Conservation (phyloP, 92 coral and sea anemone species). For the Palythoa grandis region DNA sequence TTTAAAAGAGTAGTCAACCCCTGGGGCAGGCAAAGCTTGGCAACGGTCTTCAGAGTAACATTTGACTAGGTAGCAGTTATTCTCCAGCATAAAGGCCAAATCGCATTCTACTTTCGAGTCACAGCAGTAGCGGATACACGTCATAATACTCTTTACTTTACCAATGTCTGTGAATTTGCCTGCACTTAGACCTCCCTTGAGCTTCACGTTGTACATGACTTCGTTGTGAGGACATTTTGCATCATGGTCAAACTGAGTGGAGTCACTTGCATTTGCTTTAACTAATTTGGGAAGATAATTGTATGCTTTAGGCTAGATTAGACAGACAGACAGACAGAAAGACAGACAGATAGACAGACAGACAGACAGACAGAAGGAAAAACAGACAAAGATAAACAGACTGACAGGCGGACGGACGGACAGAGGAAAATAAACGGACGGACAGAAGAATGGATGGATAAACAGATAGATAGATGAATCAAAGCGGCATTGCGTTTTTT, state of each 20-base stretch:
- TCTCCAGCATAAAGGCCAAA: slow-evolving; percentile 92
- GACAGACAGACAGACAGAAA: no score
- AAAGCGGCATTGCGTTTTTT: no score
- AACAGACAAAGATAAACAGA: neutral
- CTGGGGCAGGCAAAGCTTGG: slow-evolving; percentile 93
- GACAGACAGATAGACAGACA: neutral
- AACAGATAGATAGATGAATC: neutral
- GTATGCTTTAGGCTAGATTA: neutral
- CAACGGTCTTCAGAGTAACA: slow-evolving; percentile 97
- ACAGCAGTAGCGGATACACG: slow-evolving; percentile 88
- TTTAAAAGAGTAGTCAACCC: slow-evolving; percentile 77
- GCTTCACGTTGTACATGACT: slow-evolving; percentile 96
- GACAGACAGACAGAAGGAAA: neutral
- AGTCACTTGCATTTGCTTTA: slow-evolving; percentile 68
- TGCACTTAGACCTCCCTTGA: slow-evolving; percentile 90
- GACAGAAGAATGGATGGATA: no score
- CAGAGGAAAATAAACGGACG: no score
- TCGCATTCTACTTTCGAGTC: slow-evolving; percentile 91
- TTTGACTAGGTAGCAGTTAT: slow-evolving; percentile 93
- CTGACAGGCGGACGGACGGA: neutral
- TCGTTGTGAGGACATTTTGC: slow-evolving; percentile 99
- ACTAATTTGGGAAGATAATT: slow-evolving; percentile 46
- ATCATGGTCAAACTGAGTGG: slow-evolving; percentile 82
- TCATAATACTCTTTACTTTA: slow-evolving; percentile 66
- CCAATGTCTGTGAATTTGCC: slow-evolving; percentile 99